Percentiles rank a stretch among this genome's conserved stretches.
Evolutionary conservation across 2,888 invertebrate genomes (phyloP).

Genomic region (Ectobius pallidus): DNA sequence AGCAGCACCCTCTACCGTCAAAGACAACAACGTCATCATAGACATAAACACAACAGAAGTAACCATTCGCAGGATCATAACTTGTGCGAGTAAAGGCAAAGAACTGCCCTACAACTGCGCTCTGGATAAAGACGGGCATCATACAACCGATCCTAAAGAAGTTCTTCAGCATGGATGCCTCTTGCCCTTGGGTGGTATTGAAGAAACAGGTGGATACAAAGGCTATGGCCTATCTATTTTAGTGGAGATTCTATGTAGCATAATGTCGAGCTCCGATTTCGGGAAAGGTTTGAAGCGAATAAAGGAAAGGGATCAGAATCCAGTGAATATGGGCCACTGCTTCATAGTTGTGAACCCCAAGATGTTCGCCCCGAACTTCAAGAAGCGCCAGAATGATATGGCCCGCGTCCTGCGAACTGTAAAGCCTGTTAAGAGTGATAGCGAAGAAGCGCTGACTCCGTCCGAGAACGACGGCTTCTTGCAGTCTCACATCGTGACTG

Average conservation of each 20-base stretch:
- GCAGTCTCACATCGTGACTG: neutral
- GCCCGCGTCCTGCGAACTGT: neutral
- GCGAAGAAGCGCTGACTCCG: neutral
- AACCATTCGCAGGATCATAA: neutral
- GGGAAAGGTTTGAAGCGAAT: neutral
- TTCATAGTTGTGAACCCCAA: neutral
- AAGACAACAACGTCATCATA: neutral
- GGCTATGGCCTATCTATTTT: neutral
- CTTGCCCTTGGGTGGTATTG: neutral
- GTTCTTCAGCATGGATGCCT: neutral
- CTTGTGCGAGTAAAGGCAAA: neutral
- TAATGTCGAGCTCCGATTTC: neutral
- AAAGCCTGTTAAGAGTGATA: neutral
- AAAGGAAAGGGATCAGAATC: neutral
- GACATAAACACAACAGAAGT: neutral
- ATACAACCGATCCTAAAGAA: neutral
- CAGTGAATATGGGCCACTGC: neutral
- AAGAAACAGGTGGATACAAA: constrained; percentile 3
- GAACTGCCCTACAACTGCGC: neutral
- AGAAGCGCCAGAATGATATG: neutral
- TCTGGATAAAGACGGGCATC: neutral
- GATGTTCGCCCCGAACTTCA: neutral
- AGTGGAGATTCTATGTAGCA: neutral
- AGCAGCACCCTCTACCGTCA: neutral
- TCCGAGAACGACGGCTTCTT: neutral